phyloP scores from a whole-genome alignment of 2,113 vertebrate species.

The Emydocephalus ijimae region DNA sequence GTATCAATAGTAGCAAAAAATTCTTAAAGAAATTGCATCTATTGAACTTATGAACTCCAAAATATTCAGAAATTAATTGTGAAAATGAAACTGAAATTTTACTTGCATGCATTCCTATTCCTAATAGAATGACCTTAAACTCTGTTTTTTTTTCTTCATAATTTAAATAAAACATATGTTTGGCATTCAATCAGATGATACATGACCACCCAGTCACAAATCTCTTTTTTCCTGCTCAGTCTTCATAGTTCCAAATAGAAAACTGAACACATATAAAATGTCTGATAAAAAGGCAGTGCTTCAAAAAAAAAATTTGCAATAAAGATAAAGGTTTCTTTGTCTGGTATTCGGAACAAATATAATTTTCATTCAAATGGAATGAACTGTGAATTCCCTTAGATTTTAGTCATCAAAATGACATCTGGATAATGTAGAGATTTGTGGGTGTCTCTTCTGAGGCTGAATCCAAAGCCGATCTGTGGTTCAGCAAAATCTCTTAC shows the following conservation, averaged over 20 bases:
- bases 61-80: background rate
- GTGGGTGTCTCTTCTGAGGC: conserved; percentile 37
- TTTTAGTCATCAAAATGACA: conserved; percentile 45
- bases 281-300: conserved; percentile 61
- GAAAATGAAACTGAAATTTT: background rate
- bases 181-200: conserved; percentile 18
- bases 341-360: conserved; percentile 36
- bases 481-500: conserved; percentile 8
- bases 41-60: background rate
- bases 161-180: background rate
- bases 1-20: background rate
- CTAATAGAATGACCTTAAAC: background rate
- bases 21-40: background rate
- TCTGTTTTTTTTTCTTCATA: background rate
- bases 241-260: conserved; percentile 53
- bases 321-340: conserved; percentile 68
- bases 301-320: conserved; percentile 61
- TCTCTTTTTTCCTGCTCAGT: conserved; percentile 48
- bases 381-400: conserved; percentile 41
- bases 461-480: conserved; percentile 34
- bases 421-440: conserved; percentile 39
- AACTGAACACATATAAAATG: conserved; percentile 67
- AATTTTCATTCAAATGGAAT: conserved; percentile 51
- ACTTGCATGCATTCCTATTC: background rate
- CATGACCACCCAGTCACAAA: conserved; percentile 31